Base-by-base conservation (phyloP, 1,140 invertebrate genomes). In the Agrilus planipennis region DNA sequence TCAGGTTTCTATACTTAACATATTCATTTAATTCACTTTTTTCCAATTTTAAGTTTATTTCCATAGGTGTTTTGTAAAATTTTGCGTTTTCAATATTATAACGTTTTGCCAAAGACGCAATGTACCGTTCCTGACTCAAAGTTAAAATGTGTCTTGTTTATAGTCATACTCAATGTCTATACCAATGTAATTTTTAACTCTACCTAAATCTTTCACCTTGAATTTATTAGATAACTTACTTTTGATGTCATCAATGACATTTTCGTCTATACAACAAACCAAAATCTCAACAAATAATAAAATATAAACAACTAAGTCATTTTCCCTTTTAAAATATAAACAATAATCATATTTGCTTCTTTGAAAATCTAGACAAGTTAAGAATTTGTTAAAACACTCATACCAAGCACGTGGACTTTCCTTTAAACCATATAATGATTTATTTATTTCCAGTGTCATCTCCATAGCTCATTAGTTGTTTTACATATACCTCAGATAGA, bases 271-370 rank as follows among this genome's bases (percentile, higher is more conserved):
- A 19, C 40, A 17, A 17, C 29, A 15, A 32, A 43, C 12, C 20
- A 46, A 35, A 43, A 48, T 46, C 20, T 51, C 45, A 12, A 51
- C 49, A 41, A 37, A 48, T 21, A 50, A 32, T 31, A 50, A 11
- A n/a, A 50, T 1, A 34, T 47, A 41, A 1, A 47, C 10, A 17
- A 30, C 39, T n/a, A n/a, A n/a, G n/a, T n/a, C 22, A 16, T 41
- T 20, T n/a, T 10, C 21, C 18, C 21, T 37, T 27, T 37, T 31
- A 20, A 39, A 19, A 39, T 45, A 49, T 25, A 49, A 41, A 39
- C 43, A 45, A 17, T 17, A 41, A 41, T 46, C 40, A 23, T n/a
- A n/a, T 20, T 39, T 15, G 30, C 15, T 34, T 36, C 35, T 41
- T 11, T 4, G 22, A n/a, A 45, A 46, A 15, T 22, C 34, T 21